These are phyloP conservation scores for Zaprionus ornatus DNA, from an alignment of 1,140 invertebrate genomes.

Conservation along the genomic window DNA sequence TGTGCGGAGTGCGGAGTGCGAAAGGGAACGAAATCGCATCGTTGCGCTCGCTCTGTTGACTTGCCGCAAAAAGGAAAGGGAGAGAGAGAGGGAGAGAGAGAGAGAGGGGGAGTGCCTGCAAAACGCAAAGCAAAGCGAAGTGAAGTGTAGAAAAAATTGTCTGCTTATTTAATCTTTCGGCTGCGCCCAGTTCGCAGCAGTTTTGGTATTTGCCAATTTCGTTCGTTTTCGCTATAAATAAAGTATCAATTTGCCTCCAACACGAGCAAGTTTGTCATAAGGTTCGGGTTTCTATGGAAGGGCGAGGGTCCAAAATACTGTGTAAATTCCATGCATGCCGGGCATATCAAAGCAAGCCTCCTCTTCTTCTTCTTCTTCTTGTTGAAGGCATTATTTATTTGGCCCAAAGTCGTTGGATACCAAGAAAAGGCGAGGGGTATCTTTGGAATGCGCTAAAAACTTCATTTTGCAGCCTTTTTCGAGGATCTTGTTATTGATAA, in stretches of 20 bases:
- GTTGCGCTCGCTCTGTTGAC: slow-evolving; percentile 35
- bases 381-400: slow-evolving; percentile 42
- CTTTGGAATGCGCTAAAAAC: slow-evolving; percentile 43
- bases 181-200: slow-evolving; percentile 38
- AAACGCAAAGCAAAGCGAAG: slow-evolving; percentile 12
- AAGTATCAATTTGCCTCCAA: slow-evolving; percentile 53
- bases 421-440: slow-evolving; percentile 32
- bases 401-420: slow-evolving; percentile 38
- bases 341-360: slow-evolving; percentile 11
- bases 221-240: slow-evolving; percentile 62
- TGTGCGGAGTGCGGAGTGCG: background rate
- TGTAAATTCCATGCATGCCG: slow-evolving; percentile 44
- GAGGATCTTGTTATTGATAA: background rate
- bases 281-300: slow-evolving; percentile 67
- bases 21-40: slow-evolving; percentile 14
- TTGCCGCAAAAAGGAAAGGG: background rate
- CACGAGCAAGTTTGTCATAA: background rate
- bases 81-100: no score
- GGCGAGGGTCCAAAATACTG: slow-evolving; percentile 32
- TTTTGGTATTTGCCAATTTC: slow-evolving; percentile 54
- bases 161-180: slow-evolving; percentile 49
- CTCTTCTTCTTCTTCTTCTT: background rate
- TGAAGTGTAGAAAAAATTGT: slow-evolving; percentile 15
- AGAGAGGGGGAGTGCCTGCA: background rate
- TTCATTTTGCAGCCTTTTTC: slow-evolving; percentile 26